These are phyloP conservation scores for Stenodema calcarata DNA, from an alignment of 2,888 invertebrate species.

Conservation along the genomic window DNA sequence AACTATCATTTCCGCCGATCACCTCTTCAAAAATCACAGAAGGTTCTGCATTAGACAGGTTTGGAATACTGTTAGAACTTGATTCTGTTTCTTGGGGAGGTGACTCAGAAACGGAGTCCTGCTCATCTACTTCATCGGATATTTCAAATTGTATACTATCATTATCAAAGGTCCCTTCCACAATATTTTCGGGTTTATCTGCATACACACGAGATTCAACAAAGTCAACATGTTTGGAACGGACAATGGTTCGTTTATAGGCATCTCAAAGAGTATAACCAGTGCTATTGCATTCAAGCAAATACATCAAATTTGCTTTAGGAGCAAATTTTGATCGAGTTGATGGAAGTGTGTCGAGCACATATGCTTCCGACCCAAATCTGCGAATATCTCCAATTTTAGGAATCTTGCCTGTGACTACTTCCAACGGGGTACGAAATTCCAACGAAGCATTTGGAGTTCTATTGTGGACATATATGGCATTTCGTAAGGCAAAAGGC, in stretches of 20 bases:
- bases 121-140: too few species aligned
- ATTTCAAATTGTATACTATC: too few species aligned
- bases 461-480: not conserved
- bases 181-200: not conserved
- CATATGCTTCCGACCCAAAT: too few species aligned
- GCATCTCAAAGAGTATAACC: not conserved
- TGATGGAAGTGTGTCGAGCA: too few species aligned
- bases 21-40: too few species aligned
- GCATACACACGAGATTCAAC: not conserved
- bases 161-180: too few species aligned
- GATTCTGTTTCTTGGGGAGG: not conserved
- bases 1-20: too few species aligned
- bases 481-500: not conserved
- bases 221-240: conserved; percentile 13
- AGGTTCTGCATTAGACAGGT: too few species aligned
- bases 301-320: not conserved
- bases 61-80: not conserved
- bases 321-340: not conserved
- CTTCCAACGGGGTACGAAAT: not conserved
- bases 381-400: not conserved
- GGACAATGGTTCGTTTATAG: not conserved
- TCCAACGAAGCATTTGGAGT: not conserved
- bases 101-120: too few species aligned
- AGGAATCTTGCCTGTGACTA: not conserved
- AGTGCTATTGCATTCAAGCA: not conserved